Percentiles rank a stretch among this genome's conserved stretches.
Evolutionary conservation across 2,113 vertebrate genomes (phyloP).

Genomic region (Dolichallabes microphthalmus): DNA sequence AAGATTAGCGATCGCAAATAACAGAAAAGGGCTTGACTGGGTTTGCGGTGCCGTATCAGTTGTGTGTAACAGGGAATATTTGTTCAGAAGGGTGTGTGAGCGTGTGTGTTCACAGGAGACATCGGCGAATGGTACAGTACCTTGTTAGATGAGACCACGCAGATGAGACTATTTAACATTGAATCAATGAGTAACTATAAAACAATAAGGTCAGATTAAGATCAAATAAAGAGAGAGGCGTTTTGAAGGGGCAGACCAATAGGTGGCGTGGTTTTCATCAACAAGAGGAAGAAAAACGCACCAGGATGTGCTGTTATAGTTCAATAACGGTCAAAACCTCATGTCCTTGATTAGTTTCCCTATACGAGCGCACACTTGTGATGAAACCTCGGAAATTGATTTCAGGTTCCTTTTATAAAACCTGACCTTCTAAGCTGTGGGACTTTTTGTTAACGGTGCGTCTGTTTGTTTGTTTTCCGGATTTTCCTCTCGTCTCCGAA

Average conservation of each 20-base stretch:
- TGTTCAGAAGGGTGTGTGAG: constrained; percentile 14
- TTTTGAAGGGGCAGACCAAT: background rate
- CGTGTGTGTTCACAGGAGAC: background rate
- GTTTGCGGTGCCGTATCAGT: background rate
- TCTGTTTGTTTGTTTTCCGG: background rate
- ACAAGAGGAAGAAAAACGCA: background rate
- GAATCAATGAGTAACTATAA: constrained; percentile 8
- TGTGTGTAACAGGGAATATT: background rate
- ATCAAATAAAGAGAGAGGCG: background rate
- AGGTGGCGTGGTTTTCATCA: too few relatives aligned
- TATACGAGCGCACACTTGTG: background rate
- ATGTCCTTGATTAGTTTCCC: background rate
- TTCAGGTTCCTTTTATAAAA: background rate
- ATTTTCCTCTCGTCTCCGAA: background rate
- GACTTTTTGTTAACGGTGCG: background rate
- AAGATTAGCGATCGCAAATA: background rate
- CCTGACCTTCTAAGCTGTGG: background rate
- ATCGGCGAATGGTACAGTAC: background rate
- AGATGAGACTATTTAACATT: background rate
- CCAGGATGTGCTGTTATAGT: background rate
- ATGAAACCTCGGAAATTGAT: background rate
- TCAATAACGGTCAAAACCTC: background rate
- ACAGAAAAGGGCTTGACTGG: background rate
- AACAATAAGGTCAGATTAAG: background rate
- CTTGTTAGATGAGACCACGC: background rate